Conservation (phyloP, 1,140 invertebrate genomes). For the Hestina assimilis region DNA sequence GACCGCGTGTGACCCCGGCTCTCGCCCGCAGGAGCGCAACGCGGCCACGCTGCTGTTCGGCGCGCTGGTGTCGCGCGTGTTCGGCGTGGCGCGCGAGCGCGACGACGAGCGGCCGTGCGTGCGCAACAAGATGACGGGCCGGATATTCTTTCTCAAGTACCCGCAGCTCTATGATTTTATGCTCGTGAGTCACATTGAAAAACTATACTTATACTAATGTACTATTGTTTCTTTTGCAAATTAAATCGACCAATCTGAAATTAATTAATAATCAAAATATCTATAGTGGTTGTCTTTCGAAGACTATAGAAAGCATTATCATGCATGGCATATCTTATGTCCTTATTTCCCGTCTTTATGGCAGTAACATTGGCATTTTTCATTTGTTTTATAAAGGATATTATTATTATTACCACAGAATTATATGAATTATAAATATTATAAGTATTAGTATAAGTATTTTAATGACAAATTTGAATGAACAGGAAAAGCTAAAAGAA, state of each 20-base stretch:
- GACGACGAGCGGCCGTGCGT: conserved; percentile 85
- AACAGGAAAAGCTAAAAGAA: conserved; percentile 44
- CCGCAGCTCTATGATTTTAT: conserved; percentile 89
- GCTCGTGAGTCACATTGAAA: conserved; percentile 74
- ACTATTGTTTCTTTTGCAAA: not conserved
- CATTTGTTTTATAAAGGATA: too few species aligned
- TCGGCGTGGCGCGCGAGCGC: conserved; percentile 90
- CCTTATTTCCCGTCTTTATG: too few species aligned
- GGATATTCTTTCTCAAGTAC: conserved; percentile 92
- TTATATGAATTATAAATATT: too few species aligned
- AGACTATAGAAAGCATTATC: too few species aligned
- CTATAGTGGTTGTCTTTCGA: too few species aligned
- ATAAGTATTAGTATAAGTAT: too few species aligned
- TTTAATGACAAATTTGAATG: not conserved
- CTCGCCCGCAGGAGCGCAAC: conserved; percentile 92
- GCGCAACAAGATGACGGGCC: conserved; percentile 88
- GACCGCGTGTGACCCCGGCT: too few species aligned
- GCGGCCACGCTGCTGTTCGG: conserved; percentile 91
- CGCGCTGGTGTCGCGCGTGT: conserved; percentile 91
- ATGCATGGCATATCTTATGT: too few species aligned
- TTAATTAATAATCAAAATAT: too few species aligned
- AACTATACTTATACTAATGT: not conserved
- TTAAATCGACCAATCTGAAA: too few species aligned
- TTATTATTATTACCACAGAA: too few species aligned
- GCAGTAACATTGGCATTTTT: too few species aligned